Base-by-base conservation (phyloP, 2,113 vertebrate genomes). In the Colius striatus region DNA sequence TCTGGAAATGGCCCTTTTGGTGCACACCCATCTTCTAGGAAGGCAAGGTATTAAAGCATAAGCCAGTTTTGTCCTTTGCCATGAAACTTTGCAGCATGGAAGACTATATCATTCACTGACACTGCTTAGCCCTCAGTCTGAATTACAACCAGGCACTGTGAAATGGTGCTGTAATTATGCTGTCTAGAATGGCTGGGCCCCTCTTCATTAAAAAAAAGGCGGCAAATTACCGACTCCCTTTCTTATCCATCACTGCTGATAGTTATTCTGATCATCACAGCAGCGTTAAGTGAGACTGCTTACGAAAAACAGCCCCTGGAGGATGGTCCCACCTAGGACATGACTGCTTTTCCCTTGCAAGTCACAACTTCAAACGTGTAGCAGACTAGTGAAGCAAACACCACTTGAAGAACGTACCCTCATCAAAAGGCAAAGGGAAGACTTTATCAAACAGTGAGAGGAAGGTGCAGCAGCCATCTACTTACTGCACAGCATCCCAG, bases 221-320 rank as follows among this genome's bases (percentile, higher is more conserved):
- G 78, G 67, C 34, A 88, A 50, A 83, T 76, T 85, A 79, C 51
- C 34, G 66, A 91, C 73, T 83, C 27, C 17, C 23, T 55, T 55
- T 73, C 85, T 95, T 78, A 94, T 94, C 82, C 73, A 13, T 53
- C 75, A 90, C 78, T 67, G 55, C 48, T 87, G 29, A 85, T 50
- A 47, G 61, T 48, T 70, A 84, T 22, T 70, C 54, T 0, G 0
- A 76, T 62, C 47, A 90, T 32, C 71, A 63, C 55, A 43, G 84
- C 71, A 90, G 67, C 79, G 58, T 0, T 76, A 68, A 78, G n/a
- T 13, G 58, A 94, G 58, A 50, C 36, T 45, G 67, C 55, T 89
- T 51, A 85, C 43, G 74, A 76, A 62, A 87, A 82, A n/a, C 55
- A 89, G 57, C 73, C 85, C 41, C 29, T 36, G 41, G 30, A 54